Conservation (phyloP, 2,797 vertebrate species). For the Mormyrops attenuatus region DNA sequence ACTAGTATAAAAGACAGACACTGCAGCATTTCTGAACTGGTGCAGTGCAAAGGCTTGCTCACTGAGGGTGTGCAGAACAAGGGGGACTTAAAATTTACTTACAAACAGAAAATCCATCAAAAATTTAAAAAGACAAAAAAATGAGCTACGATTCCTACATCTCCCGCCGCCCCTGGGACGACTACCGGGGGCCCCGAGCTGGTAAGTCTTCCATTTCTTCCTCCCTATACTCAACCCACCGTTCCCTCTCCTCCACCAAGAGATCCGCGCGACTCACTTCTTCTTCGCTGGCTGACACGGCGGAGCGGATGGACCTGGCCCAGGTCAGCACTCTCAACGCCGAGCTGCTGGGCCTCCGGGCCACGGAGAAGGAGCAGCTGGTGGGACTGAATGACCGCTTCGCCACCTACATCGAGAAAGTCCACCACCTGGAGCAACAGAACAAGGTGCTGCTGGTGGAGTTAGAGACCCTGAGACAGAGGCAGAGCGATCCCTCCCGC, state of each 20-base stretch:
- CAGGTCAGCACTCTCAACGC: slow-evolving; percentile 63
- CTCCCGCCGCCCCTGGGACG: slow-evolving; percentile 60
- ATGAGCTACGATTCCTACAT: slow-evolving; percentile 66
- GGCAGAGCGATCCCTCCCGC: slow-evolving; percentile 60
- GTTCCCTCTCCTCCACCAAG: slow-evolving; percentile 46
- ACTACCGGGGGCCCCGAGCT: slow-evolving; percentile 50
- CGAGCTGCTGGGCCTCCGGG: slow-evolving; percentile 67
- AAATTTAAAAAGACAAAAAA: slow-evolving; percentile 51
- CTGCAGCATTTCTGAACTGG: slow-evolving; percentile 73
- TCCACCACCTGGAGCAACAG: slow-evolving; percentile 69
- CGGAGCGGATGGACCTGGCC: slow-evolving; percentile 54
- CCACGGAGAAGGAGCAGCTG: slow-evolving; percentile 70
- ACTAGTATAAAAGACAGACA: slow-evolving; percentile 61
- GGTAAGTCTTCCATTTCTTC: slow-evolving; percentile 51
- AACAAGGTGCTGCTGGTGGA: slow-evolving; percentile 65
- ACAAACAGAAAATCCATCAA: slow-evolving; percentile 30
- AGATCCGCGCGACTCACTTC: slow-evolving; percentile 42
- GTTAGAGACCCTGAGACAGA: slow-evolving; percentile 60
- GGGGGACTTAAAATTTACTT: slow-evolving; percentile 61
- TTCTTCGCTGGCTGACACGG: slow-evolving; percentile 36
- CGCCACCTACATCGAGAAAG: slow-evolving; percentile 73
- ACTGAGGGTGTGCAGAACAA: slow-evolving; percentile 76
- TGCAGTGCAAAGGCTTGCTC: slow-evolving; percentile 71
- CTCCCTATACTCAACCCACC: slow-evolving; percentile 42
- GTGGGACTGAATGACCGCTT: slow-evolving; percentile 74